Conservation (phyloP, 2,113 vertebrate genomes). For the Orientallactaga bullata region DNA sequence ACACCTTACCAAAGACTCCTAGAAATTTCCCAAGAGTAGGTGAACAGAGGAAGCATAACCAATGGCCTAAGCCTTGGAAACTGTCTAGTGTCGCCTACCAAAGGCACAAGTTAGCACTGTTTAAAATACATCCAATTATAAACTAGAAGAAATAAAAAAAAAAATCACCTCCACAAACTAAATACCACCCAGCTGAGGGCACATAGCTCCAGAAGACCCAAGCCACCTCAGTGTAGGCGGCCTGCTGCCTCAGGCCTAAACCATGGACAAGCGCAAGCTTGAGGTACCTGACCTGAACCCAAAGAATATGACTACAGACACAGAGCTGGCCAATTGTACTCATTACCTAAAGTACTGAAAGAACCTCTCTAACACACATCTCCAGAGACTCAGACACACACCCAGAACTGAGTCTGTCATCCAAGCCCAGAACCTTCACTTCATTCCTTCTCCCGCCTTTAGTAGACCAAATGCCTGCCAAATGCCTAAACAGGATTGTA, state of each 20-base stretch:
- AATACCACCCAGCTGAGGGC: not conserved
- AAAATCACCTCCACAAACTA: not conserved
- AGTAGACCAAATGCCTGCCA: not conserved
- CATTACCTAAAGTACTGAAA: not conserved
- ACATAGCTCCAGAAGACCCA: not conserved
- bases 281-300: not conserved
- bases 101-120: not conserved
- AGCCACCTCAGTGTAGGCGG: not conserved
- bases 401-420: not conserved
- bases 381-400: not conserved
- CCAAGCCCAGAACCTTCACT: not conserved
- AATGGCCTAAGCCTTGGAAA: not conserved
- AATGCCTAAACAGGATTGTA: not conserved
- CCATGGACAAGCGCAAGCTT: not conserved
- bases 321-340: not conserved
- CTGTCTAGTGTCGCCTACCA: not conserved
- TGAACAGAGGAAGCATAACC: not conserved
- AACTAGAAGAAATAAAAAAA: not conserved
- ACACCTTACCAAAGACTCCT: not conserved
- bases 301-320: not conserved
- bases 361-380: not conserved
- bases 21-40: conserved; percentile 1
- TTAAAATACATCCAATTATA: not conserved
- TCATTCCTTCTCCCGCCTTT: not conserved
- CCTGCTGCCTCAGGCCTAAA: not conserved